Evolutionary conservation across 2,113 vertebrate genomes (phyloP).

Genomic region (Malurus melanocephalus): DNA sequence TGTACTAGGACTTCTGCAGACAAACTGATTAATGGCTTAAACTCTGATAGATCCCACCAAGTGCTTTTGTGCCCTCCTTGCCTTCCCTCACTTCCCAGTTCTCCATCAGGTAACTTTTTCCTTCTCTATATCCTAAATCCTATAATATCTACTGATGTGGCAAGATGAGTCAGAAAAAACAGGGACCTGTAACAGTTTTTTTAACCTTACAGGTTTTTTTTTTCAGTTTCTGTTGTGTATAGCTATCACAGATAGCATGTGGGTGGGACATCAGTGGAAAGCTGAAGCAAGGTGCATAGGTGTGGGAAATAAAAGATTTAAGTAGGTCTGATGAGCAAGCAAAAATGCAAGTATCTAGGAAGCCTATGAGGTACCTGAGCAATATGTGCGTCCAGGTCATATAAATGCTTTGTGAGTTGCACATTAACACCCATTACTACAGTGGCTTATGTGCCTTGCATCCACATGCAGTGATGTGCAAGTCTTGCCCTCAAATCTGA

Average conservation of each 20-base stretch:
- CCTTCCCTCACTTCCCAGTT: slow-evolving; percentile 72
- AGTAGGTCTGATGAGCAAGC: background rate
- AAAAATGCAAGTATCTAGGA: background rate
- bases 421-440: background rate
- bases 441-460: background rate
- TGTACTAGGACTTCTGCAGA: slow-evolving; percentile 70
- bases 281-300: background rate
- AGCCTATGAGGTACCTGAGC: background rate
- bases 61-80: slow-evolving; percentile 65
- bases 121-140: background rate
- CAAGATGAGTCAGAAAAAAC: background rate
- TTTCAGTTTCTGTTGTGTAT: background rate
- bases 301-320: background rate
- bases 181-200: background rate
- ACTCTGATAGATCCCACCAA: slow-evolving; percentile 59
- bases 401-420: background rate
- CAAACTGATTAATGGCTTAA: slow-evolving; percentile 69
- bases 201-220: background rate
- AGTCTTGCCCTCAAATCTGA: background rate
- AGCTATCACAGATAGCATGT: background rate
- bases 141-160: background rate
- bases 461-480: background rate
- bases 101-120: slow-evolving; percentile 75
- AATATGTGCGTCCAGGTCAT: background rate
- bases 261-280: background rate